These are phyloP conservation scores for Sula dactylatra DNA, from an alignment of 2,113 vertebrate species.

Conservation along the genomic window DNA sequence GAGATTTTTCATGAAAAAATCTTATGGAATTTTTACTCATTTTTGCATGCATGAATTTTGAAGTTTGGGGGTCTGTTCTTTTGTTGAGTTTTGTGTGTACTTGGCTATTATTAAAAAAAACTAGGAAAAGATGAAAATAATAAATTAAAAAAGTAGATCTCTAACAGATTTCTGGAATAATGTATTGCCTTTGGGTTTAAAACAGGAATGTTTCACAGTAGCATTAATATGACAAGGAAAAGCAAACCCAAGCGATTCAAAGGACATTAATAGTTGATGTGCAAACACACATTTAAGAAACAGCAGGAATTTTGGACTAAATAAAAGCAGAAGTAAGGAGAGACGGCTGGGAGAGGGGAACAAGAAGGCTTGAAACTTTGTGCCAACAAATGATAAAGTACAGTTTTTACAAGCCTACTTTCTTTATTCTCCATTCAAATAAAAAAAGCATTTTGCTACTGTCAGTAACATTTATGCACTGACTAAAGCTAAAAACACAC, in stretches of 20 bases:
- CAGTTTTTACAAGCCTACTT: constrained; percentile 17
- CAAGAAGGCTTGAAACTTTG: not conserved
- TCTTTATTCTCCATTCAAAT: constrained; percentile 29
- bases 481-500: not conserved
- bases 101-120: not conserved
- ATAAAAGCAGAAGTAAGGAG: constrained; percentile 27
- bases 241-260: constrained; percentile 24
- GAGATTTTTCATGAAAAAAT: not conserved
- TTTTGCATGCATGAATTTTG: not conserved
- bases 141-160: not conserved
- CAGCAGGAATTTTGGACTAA: not conserved
- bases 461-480: not conserved
- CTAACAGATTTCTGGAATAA: not conserved
- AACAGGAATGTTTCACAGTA: not conserved
- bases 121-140: not conserved
- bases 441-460: not conserved
- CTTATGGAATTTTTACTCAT: not conserved
- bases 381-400: not conserved
- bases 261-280: not conserved
- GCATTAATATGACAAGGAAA: not conserved
- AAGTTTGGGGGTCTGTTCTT: not conserved
- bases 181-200: not conserved
- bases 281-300: not conserved
- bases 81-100: not conserved
- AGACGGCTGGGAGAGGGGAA: not conserved